Conservation (phyloP, 1,140 invertebrate genomes). For the Diabrotica virgifera region DNA sequence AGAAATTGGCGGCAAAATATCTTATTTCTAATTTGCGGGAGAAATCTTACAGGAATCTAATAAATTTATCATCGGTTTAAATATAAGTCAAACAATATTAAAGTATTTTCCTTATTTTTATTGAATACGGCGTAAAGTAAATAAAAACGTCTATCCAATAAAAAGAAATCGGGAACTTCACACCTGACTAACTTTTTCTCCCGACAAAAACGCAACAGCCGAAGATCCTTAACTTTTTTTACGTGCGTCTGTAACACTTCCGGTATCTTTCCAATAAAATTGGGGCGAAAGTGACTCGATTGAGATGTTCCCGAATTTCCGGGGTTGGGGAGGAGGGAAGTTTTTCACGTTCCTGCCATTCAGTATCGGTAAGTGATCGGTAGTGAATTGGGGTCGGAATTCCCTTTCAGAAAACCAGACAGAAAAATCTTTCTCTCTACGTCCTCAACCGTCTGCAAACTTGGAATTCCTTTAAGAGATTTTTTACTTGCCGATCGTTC, state of each 20-base stretch:
- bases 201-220: neutral
- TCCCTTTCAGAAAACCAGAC: constrained; percentile 13
- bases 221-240: constrained; percentile 10
- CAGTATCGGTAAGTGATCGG: constrained; percentile 23
- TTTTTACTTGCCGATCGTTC: constrained; percentile 11
- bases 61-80: neutral
- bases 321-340: neutral
- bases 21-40: no score
- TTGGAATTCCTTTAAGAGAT: constrained; percentile 21
- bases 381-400: constrained; percentile 15
- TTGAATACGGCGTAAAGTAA: neutral
- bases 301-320: constrained; percentile 7
- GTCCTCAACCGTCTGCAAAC: constrained; percentile 19
- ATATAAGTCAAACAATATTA: neutral
- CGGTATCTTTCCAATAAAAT: constrained; percentile 23
- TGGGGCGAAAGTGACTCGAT: constrained; percentile 16
- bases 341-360: constrained; percentile 22
- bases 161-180: neutral
- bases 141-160: neutral
- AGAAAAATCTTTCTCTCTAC: constrained; percentile 12
- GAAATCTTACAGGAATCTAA: no score
- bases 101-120: neutral
- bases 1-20: no score
- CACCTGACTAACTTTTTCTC: constrained; percentile 17
- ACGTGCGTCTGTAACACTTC: constrained; percentile 21